These are phyloP conservation scores for Phylloscopus trochilus DNA, from an alignment of 2,113 vertebrate genomes.

Conservation along the genomic window DNA sequence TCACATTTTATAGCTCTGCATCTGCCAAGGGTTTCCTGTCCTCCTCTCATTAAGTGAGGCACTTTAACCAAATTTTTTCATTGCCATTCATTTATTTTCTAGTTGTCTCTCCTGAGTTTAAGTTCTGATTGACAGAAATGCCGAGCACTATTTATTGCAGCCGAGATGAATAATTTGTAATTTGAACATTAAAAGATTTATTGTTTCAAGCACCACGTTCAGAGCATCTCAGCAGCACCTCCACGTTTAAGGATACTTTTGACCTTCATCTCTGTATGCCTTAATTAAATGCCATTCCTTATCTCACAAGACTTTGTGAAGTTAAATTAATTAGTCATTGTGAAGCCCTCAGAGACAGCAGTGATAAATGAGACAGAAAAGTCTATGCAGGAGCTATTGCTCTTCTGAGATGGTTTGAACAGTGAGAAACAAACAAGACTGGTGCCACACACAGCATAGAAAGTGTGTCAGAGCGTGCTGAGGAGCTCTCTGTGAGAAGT, in stretches of 20 bases:
- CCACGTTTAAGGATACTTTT: not conserved
- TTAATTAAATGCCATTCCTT: slow-evolving; percentile 34
- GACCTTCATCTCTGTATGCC: slow-evolving; percentile 13
- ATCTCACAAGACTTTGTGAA: slow-evolving; percentile 25
- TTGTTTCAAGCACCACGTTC: not conserved
- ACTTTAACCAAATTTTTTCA: not conserved
- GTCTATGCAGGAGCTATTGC: slow-evolving; percentile 1
- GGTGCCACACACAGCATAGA: not conserved
- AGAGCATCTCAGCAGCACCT: not conserved
- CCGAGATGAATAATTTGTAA: not conserved
- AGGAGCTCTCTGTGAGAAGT: not conserved
- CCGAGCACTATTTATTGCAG: not conserved
- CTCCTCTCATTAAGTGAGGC: not conserved
- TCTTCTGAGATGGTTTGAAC: not conserved
- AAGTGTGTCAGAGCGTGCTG: not conserved
- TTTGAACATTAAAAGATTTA: not conserved
- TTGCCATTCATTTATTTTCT: not conserved
- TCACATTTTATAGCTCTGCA: not conserved
- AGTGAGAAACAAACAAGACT: not conserved
- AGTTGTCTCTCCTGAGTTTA: not conserved
- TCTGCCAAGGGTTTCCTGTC: not conserved
- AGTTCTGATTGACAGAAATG: not conserved
- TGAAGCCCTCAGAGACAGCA: slow-evolving; percentile 21
- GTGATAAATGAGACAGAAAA: slow-evolving; percentile 52
- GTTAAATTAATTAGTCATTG: slow-evolving; percentile 56